Evolutionary conservation across 2,797 vertebrate species (phyloP).

Genomic region (Ctenochaetus hawaiiensis): DNA sequence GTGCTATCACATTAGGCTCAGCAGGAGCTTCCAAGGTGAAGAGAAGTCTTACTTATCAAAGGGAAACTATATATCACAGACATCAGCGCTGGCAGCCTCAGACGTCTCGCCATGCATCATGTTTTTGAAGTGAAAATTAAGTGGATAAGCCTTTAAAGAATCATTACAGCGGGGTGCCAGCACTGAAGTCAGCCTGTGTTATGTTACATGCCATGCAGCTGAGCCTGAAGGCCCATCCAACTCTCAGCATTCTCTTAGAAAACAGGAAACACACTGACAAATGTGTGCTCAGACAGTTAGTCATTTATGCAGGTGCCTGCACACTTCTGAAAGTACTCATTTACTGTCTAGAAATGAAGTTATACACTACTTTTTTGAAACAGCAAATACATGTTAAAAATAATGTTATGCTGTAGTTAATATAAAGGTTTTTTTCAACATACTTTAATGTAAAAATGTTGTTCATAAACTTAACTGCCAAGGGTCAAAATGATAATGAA

Average conservation of each 20-base stretch:
- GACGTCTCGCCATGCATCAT: background rate
- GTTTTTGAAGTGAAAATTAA: slow-evolving; percentile 33
- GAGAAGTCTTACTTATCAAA: background rate
- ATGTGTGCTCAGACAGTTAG: background rate
- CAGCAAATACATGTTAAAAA: background rate
- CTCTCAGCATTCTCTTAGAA: slow-evolving; percentile 18
- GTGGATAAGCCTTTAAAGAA: background rate
- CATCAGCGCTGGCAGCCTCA: slow-evolving; percentile 4
- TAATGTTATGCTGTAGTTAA: too few relatives aligned
- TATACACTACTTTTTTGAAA: background rate
- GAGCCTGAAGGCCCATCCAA: slow-evolving; percentile 25
- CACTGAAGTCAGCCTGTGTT: slow-evolving; percentile 11
- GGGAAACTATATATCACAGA: background rate
- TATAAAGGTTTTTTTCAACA: background rate
- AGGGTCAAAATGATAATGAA: background rate
- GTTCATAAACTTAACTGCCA: background rate
- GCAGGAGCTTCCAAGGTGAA: background rate
- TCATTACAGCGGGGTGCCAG: background rate
- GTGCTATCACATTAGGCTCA: background rate
- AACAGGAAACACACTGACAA: background rate
- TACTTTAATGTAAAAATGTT: background rate
- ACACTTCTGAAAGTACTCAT: background rate
- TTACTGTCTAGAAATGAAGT: background rate
- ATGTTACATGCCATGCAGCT: slow-evolving; percentile 9
- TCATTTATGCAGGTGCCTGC: background rate